Evolutionary conservation across 1,140 invertebrate species (phyloP).

Genomic region (Cyrtorhinus lividipennis): DNA sequence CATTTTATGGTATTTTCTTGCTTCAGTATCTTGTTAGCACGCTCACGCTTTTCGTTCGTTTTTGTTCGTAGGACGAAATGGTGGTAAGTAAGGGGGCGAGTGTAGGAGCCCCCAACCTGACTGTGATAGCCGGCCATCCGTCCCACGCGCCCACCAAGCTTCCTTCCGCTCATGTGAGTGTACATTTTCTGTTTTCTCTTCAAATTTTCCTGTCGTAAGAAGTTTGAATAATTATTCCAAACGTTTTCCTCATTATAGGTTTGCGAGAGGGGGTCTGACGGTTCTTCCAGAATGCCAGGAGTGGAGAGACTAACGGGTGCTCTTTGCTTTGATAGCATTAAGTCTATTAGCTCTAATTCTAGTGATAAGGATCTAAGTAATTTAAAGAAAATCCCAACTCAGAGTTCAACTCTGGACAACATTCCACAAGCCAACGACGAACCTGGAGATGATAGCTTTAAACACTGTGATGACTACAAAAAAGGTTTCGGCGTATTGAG

Average conservation of each 20-base stretch:
- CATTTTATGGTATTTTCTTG: too few species aligned
- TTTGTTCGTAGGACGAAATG: slow-evolving; percentile 21
- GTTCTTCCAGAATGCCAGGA: slow-evolving; percentile 19
- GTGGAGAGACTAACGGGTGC: slow-evolving; percentile 18
- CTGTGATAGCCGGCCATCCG: slow-evolving; percentile 23
- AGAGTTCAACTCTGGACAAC: slow-evolving; percentile 39
- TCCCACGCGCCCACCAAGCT: slow-evolving; percentile 21
- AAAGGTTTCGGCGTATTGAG: slow-evolving; percentile 43
- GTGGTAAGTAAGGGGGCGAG: slow-evolving; percentile 18
- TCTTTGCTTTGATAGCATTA: slow-evolving; percentile 22
- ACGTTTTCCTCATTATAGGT: slow-evolving; percentile 19
- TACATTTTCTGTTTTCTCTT: too few species aligned
- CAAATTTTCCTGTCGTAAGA: too few species aligned
- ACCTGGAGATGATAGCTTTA: slow-evolving; percentile 25
- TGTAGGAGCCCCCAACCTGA: slow-evolving; percentile 20
- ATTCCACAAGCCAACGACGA: slow-evolving; percentile 45
- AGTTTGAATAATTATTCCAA: too few species aligned
- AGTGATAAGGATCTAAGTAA: slow-evolving; percentile 26
- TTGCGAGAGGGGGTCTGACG: slow-evolving; percentile 17
- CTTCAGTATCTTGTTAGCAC: too few species aligned
- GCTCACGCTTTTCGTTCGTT: too few species aligned
- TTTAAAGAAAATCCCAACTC: slow-evolving; percentile 31
- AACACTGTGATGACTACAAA: slow-evolving; percentile 25
- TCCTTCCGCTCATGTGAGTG: slow-evolving; percentile 12
- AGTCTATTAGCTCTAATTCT: slow-evolving; percentile 24